phyloP scores from a whole-genome alignment of 2,113 vertebrate genomes.

The Elephas maximus region DNA sequence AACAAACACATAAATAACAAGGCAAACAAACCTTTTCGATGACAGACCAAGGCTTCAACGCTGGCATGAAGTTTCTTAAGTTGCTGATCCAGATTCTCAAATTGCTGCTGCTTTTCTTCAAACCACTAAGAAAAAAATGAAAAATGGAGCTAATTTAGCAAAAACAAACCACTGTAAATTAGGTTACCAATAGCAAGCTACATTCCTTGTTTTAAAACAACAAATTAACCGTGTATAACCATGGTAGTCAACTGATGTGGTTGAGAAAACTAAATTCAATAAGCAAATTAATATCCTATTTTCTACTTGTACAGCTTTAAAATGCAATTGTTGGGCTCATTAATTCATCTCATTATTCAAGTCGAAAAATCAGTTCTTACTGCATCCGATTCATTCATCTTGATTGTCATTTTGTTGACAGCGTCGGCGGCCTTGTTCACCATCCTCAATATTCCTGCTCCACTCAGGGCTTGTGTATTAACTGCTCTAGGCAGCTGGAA shows the following conservation, averaged over 20 bases:
- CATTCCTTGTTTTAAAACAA: slow-evolving; percentile 87
- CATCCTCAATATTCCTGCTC: slow-evolving; percentile 99
- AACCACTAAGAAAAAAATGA: slow-evolving; percentile 95
- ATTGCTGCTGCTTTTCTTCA: slow-evolving; percentile 99
- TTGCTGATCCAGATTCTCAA: slow-evolving; percentile 98
- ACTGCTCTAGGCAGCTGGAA: slow-evolving; percentile 98
- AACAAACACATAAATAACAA: slow-evolving; percentile 30
- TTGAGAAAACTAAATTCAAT: slow-evolving; percentile 89
- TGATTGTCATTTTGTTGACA: slow-evolving; percentile 99
- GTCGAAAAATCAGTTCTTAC: slow-evolving; percentile 96
- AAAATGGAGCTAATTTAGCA: slow-evolving; percentile 86
- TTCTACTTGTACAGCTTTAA: slow-evolving; percentile 89
- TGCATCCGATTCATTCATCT: slow-evolving; percentile 99
- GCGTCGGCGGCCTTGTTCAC: slow-evolving; percentile 99
- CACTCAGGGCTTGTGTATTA: slow-evolving; percentile 99
- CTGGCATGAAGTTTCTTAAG: slow-evolving; percentile 97
- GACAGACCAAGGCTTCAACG: slow-evolving; percentile 97
- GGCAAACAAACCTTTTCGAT: slow-evolving; percentile 94
- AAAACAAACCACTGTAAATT: slow-evolving; percentile 86
- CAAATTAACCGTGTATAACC: slow-evolving; percentile 88
- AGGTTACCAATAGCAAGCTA: slow-evolving; percentile 86
- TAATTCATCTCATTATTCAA: slow-evolving; percentile 96
- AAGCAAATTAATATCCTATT: slow-evolving; percentile 92
- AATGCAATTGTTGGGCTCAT: slow-evolving; percentile 93
- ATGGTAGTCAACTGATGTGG: slow-evolving; percentile 87